These are phyloP conservation scores for Arnoldichthys spilopterus DNA, from an alignment of 2,797 vertebrate species.

Conservation along the genomic window DNA sequence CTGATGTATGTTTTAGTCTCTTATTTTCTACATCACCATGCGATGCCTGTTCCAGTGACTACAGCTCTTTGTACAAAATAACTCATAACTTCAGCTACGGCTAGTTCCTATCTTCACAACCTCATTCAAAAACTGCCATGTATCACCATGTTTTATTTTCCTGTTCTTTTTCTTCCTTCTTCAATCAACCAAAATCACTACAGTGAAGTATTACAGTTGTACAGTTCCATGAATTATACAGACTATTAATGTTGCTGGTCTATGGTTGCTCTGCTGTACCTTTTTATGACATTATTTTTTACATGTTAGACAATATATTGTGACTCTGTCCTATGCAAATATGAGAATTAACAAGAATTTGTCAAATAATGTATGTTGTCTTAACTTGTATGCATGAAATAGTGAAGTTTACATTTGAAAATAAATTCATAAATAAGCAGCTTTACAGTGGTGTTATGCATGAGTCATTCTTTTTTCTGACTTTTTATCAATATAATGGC, in stretches of 20 bases:
- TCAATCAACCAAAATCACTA: slow-evolving; percentile 87
- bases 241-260: slow-evolving; percentile 82
- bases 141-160: slow-evolving; percentile 70
- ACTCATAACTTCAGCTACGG: slow-evolving; percentile 78
- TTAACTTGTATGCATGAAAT: slow-evolving; percentile 99
- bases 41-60: slow-evolving; percentile 82
- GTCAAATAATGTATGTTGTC: slow-evolving; percentile 91
- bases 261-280: slow-evolving; percentile 92
- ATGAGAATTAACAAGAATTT: slow-evolving; percentile 88
- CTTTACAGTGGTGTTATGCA: slow-evolving; percentile 26
- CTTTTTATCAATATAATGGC: neutral
- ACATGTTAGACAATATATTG: slow-evolving; percentile 98
- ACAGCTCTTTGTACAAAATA: slow-evolving; percentile 79
- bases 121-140: slow-evolving; percentile 77
- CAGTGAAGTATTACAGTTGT: slow-evolving; percentile 93
- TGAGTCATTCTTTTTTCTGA: slow-evolving; percentile 22
- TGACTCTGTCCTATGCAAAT: slow-evolving; percentile 97
- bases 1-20: slow-evolving; percentile 74
- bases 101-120: slow-evolving; percentile 81
- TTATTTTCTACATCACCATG: slow-evolving; percentile 78
- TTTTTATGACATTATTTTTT: slow-evolving; percentile 97
- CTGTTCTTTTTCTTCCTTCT: slow-evolving; percentile 62
- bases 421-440: slow-evolving; percentile 90
- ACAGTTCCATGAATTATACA: slow-evolving; percentile 82
- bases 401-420: slow-evolving; percentile 98